Percentiles rank a stretch among this genome's conserved stretches.
These are phyloP conservation scores for Acanthosepion lycidas DNA, from an alignment of 2,888 invertebrate species.

Conservation along the genomic window DNA sequence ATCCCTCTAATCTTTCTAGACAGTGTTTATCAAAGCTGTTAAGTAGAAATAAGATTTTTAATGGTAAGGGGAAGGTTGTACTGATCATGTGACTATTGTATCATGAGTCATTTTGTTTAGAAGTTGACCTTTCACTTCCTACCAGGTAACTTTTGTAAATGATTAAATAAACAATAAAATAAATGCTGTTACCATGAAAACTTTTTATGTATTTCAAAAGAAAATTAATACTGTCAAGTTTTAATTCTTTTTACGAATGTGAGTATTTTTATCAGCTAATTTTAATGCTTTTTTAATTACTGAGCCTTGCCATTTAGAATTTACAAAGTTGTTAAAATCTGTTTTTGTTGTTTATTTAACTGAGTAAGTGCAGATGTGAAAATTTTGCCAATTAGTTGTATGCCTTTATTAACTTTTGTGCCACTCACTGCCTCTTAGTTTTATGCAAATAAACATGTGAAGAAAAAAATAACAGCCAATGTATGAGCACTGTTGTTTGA, in stretches of 20 bases:
- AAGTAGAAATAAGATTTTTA: neutral
- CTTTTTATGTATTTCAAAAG: neutral
- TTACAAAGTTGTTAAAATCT: neutral
- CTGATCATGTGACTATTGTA: neutral
- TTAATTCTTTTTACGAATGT: neutral
- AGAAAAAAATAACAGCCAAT: neutral
- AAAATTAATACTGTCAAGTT: neutral
- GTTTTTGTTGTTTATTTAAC: neutral
- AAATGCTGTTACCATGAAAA: no score
- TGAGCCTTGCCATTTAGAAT: neutral
- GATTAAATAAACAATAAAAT: neutral
- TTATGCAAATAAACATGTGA: neutral
- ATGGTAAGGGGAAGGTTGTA: neutral
- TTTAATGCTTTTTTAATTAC: neutral
- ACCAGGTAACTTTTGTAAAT: neutral
- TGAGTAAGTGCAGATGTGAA: neutral
- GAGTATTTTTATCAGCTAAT: neutral
- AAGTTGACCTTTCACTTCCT: neutral
- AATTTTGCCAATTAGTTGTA: neutral
- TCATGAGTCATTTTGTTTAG: constrained; percentile 3
- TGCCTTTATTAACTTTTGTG: neutral
- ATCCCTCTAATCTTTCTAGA: neutral
- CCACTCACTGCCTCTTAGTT: neutral
- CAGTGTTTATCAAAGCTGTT: neutral
- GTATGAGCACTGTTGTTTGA: constrained; percentile 12